Base-by-base conservation (phyloP, 2,113 vertebrate genomes). In the Labeo catla region DNA sequence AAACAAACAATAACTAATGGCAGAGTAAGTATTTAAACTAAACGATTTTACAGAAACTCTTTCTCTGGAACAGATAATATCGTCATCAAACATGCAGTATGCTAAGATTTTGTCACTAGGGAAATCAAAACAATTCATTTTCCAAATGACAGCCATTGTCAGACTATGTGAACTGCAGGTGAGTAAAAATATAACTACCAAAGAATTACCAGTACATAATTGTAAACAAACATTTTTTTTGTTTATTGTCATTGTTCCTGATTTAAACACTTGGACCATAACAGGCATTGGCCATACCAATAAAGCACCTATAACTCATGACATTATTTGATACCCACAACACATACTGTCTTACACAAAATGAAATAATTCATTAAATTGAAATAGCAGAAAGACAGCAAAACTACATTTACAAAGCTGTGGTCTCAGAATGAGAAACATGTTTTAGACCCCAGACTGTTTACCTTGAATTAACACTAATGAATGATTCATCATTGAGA, bases 271-370 rank as follows among this genome's bases (percentile, higher is more conserved):
- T 79, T 83, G 79, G 87, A 90, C 78, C 83, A 90, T 73, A 87
- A 86, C 87, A 88, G 73, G 88, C 87, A 88, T 84, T 88, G 87
- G 87, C 47, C 87, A 85, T 57, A 88, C 81, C 74, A 86, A 78
- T 63, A 72, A 88, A 84, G 86, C 89, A 87, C 65, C 65, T 65
- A 85, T 68, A 83, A 86, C 78, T 15, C 50, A 76, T 76, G 70
- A 88, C 89, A 85, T 77, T 78, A 82, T 83, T 81, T 84, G 52
- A 87, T 49, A 88, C 65, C 74, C 85, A 90, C 87, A 85, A 77
- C 65, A 88, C 36, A 63, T 87, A 54, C 49, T 23, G 50, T 84
- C 76, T 70, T 77, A 85, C 87, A 85, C 77, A 70, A 72, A 82
- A 52, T 80, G 28, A 86, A 85, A 84, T 36, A 83, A 86, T 50